Base-by-base conservation (phyloP, 2,113 vertebrate species). In the Chascanopsetta lugubris region DNA sequence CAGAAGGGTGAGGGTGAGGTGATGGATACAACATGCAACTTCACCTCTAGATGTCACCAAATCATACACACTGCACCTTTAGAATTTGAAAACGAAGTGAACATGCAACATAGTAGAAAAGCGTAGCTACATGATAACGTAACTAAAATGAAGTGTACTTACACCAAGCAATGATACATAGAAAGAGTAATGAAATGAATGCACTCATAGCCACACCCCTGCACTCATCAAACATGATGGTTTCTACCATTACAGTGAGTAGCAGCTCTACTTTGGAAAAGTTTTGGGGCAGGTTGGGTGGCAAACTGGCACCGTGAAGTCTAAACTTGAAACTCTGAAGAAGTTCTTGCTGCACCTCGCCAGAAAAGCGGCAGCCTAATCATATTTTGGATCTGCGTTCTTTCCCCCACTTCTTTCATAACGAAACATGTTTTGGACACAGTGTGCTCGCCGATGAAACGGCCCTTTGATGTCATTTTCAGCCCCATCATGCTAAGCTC, bases 401-500 rank as follows among this genome's bases (percentile, higher is more conserved):
- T 65, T 79, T 69, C 70, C 53, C n/a, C 66, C 64, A 42, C 38
- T 76, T 72, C 77, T 69, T 85, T 90, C 42, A 83, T 65, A 75
- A 60, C 60, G 7, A 75, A 83, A 56, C 62, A 82, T 76, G 77
- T 83, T 90, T 75, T 77, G 79, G 79, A 56, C 75, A 63, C 42
- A 2, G 63, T 72, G 73, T 72, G 71, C n/a, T 72, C 32, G 49
- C 59, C 48, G 69, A 88, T 83, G 48, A 78, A 83, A 83, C 68
- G 2, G 34, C 36, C 18, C 17, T 82, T 83, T 88, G 85, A 85
- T 83, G 83, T 85, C 66, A 61, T 82, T 84, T 75, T 85, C 77
- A 74, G 80, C 69, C 55, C 85, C 69, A 85, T 89, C 79, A 74
- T 75, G 79, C 85, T 86, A 86, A 73, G 67, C 83, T 80, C 64